phyloP scores from a whole-genome alignment of 2,113 vertebrate species.

The Melanocharis versteri region DNA sequence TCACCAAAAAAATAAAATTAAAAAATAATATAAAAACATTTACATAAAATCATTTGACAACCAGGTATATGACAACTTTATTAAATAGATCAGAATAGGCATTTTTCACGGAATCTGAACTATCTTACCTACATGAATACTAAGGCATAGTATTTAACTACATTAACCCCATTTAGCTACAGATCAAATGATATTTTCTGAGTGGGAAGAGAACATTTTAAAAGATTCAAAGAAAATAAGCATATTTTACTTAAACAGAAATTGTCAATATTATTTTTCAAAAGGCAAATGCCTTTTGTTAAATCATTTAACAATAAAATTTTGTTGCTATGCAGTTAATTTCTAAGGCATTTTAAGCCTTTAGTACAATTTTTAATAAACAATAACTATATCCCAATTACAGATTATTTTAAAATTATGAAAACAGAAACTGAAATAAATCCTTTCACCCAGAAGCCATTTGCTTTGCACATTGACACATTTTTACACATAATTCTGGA shows the following conservation, averaged over 20 bases:
- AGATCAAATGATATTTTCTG: background rate
- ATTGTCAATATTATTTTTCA: background rate
- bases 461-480: background rate
- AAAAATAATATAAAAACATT: background rate
- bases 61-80: background rate
- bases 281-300: background rate
- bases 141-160: background rate
- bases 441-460: background rate
- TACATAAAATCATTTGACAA: background rate
- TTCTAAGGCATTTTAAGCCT: background rate
- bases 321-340: background rate
- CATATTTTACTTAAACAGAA: background rate
- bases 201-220: background rate
- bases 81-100: background rate
- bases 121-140: background rate
- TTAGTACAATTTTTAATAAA: background rate
- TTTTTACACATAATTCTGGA: background rate
- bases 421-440: background rate
- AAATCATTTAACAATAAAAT: background rate
- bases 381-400: background rate
- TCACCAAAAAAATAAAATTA: background rate
- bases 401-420: background rate
- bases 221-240: background rate
- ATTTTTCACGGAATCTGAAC: background rate
- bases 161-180: background rate